These are phyloP conservation scores for Strigamia crassipes DNA, from an alignment of 2,888 invertebrate species.

Conservation along the genomic window DNA sequence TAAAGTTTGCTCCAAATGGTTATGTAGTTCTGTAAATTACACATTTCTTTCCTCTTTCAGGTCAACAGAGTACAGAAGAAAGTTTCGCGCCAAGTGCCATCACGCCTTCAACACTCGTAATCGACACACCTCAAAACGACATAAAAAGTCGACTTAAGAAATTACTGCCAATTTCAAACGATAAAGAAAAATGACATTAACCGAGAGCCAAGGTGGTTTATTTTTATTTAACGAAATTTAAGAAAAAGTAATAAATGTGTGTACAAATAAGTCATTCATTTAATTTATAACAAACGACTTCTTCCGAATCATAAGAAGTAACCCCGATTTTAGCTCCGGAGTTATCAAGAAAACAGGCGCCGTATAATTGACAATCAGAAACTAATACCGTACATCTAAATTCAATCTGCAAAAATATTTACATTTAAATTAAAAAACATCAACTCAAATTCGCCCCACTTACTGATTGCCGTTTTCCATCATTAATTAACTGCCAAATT, in stretches of 20 bases:
- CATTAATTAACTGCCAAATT: constrained; percentile 18
- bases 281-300: constrained; percentile 6
- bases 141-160: background rate
- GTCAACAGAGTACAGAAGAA: background rate
- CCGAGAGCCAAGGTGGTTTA: background rate
- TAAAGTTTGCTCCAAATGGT: background rate
- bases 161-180: constrained; percentile 25
- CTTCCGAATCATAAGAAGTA: constrained; percentile 1
- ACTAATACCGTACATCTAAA: background rate
- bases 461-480: background rate
- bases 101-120: background rate
- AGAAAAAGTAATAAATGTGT: background rate
- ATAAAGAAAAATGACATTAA: background rate
- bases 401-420: constrained; percentile 13
- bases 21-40: background rate
- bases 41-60: background rate
- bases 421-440: background rate
- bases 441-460: background rate
- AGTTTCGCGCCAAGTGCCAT: background rate
- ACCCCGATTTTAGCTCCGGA: background rate
- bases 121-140: background rate
- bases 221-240: background rate
- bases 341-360: background rate
- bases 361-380: background rate
- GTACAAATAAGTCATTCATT: background rate